Base-by-base conservation (phyloP, 2,797 vertebrate species). In the Etheostoma perlongum region DNA sequence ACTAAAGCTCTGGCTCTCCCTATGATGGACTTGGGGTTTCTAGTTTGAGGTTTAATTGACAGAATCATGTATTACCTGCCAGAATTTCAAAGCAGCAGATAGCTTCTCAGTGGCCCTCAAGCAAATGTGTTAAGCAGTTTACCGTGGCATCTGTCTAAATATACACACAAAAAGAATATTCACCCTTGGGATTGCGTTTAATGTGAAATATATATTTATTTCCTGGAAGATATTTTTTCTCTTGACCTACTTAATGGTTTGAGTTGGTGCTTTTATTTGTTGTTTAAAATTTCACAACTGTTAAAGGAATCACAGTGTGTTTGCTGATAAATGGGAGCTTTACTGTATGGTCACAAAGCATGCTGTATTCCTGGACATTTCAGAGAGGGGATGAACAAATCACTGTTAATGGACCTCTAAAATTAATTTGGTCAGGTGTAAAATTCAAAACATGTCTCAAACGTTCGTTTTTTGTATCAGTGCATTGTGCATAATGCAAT, bases 241-340 rank as follows among this genome's bases (percentile, higher is more conserved):
- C 48, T 86, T 85, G 65, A 85, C 87, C 89, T 76, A 83, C 71
- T 89, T 90, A 76, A 78, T 76, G 62, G 53, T 73, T 82, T 72
- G 69, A 83, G 54, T 74, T 72, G 4, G 21, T 61, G 58, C 81
- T 78, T 72, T 78, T 78, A 74, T 75, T 76, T 77, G n/a, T 82
- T 74, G 44, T 68, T 74, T 10, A 58, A 59, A 77, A 71, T 66
- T 49, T 66, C 52, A 52, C 15, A 64, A 67, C 65, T 71, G 67
- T 78, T 46, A 62, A 19, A 74, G 53, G 53, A 19, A 15, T 40
- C 47, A 53, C 21, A 23, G 62, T 60, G 54, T 23, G 27, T 30
- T 48, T 67, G 7, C 61, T 54, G 49, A 40, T 44, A 51, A 23
- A 65, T 66, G 23, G 36, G 15, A 25, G 16, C 33, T 66, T 67